Conservation (phyloP, 2,888 invertebrate species). For the Aricia artaxerxes region DNA sequence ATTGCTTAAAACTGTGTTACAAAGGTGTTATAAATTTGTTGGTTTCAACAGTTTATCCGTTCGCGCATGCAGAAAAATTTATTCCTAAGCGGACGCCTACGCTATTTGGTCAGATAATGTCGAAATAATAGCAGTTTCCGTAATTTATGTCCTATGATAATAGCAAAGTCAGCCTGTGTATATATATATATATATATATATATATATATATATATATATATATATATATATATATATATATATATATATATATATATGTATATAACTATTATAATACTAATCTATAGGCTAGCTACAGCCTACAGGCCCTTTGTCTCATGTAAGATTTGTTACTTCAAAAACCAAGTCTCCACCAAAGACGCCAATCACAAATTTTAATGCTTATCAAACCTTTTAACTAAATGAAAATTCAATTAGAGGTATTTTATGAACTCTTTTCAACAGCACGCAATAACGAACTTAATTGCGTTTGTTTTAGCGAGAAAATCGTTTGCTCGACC, state of each 20-base stretch:
- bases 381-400: conserved; percentile 9
- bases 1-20: no score
- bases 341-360: background rate
- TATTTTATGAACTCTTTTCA: conserved; percentile 7
- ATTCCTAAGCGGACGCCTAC: no score
- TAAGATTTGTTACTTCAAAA: background rate
- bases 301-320: background rate
- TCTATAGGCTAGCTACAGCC: no score
- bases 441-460: conserved; percentile 7
- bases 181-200: no score
- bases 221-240: no score
- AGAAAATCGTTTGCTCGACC: conserved; percentile 13
- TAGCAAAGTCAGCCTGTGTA: background rate
- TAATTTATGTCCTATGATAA: background rate
- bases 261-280: no score
- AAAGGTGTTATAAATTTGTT: no score
- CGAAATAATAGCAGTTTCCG: background rate
- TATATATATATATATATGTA: no score
- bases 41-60: no score
- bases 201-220: no score
- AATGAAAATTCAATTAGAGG: conserved; percentile 25
- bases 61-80: no score
- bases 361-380: background rate
- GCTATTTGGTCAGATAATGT: background rate
- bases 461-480: conserved; percentile 24